phyloP scores from a whole-genome alignment of 2,888 invertebrate species.

The Chouioia cunea region DNA sequence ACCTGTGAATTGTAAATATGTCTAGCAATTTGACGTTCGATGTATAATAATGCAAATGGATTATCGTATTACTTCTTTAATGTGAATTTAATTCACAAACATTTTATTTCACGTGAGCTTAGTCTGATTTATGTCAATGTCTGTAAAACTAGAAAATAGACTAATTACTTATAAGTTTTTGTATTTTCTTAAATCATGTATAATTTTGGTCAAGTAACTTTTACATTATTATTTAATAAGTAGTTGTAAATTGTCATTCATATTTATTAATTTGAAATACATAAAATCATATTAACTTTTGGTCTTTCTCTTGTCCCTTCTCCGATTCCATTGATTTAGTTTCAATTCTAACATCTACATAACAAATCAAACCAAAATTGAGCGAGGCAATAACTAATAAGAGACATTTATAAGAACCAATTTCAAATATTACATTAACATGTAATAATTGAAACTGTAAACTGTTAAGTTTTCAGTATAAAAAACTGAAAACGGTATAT shows the following conservation, averaged over 20 bases:
- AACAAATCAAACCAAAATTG: no score
- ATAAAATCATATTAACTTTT: neutral
- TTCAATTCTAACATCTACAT: neutral
- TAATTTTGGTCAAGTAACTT: conserved; percentile 46
- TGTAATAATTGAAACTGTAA: no score
- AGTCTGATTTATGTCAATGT: conserved; percentile 57
- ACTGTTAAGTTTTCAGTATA: neutral
- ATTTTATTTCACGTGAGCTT: conserved; percentile 52
- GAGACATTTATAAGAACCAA: no score
- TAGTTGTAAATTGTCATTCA: conserved; percentile 17
- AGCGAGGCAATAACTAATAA: no score
- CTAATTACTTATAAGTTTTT: conserved; percentile 45
- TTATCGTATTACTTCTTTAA: conserved; percentile 36
- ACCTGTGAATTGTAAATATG: conserved; percentile 47
- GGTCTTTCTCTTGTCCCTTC: neutral
- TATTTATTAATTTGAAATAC: conserved; percentile 33
- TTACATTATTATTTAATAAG: conserved; percentile 39
- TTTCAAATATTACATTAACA: no score
- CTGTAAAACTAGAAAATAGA: conserved; percentile 41
- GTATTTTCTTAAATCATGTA: conserved; percentile 41
- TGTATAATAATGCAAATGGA: conserved; percentile 26
- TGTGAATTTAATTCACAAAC: conserved; percentile 44
- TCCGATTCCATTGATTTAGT: neutral
- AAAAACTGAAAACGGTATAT: no score
- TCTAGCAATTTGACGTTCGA: conserved; percentile 39